Evolutionary conservation across 1,140 invertebrate genomes (phyloP), one percentile per base, ranked within the genome.

Genomic region (Amyelois transitella): DNA sequence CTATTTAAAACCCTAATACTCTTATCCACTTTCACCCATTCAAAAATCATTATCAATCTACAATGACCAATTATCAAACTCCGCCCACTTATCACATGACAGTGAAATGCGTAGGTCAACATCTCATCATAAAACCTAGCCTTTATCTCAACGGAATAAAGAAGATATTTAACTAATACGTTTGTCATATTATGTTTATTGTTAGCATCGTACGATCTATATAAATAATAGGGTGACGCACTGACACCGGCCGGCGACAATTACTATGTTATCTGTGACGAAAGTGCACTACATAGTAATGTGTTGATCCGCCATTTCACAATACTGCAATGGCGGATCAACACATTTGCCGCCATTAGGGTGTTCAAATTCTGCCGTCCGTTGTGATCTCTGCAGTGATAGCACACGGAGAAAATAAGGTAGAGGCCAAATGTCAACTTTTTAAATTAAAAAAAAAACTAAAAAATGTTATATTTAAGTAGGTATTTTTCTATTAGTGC

Each of bases 81-180:
- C 32, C 32, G n/a, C 32, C 32, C 32, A 38, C 43, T 17, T 58
- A 62, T 52, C 51, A 21, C 19, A 51, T 38, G 32, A 43, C 49
- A 21, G 19, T 55, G 51, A 64, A 59, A 56, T 47, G 47, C 62
- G 62, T 51, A 14, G 57, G 62, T 59, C 43, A 38, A n/a, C 5
- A 24, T 18, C 14, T 21, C 49, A 22, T 1, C 6, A 7, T 19
- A 19, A 7, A 6, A 25, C 21, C 32, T 55, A 10, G 38, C 12
- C 12, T n/a, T 38, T 38, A 8, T 38, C 12, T 14, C 12, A 38
- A 38, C 12, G 32, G n/a, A 14, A 38, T 38, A 38, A 38, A 14
- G 12, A 0, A 1, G 12, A 38, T 38, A 14, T 14, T 38, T 38
- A 12, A n/a, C n/a, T n/a, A n/a, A n/a, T n/a, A n/a, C n/a, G n/a